A percentile compares a stretch with the other conserved stretches of the same genome.
These are phyloP conservation scores for Phyllostomus discolor DNA, from an alignment of 2,113 vertebrate genomes.

Conservation along the genomic window DNA sequence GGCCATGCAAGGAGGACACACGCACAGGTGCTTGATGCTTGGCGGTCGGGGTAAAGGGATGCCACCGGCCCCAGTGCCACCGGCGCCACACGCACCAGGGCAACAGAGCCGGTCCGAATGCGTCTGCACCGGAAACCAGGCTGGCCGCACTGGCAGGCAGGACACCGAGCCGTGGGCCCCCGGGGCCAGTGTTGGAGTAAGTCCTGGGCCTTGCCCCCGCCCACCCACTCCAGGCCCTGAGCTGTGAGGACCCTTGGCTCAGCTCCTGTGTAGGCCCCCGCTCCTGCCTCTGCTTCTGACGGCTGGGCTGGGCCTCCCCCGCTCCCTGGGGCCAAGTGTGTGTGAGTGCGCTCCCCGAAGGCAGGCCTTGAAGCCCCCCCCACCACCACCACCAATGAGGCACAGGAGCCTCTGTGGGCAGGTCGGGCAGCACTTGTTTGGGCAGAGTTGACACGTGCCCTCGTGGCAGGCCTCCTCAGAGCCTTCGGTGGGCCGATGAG, in stretches of 20 bases:
- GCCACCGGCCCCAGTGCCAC: not conserved
- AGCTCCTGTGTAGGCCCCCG: not conserved
- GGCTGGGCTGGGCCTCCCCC: not conserved
- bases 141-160: not conserved
- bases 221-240: not conserved
- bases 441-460: not conserved
- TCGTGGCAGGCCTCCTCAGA: not conserved
- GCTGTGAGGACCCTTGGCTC: accelerated
- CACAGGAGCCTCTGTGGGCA: no score
- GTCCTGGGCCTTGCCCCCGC: accelerated
- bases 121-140: not conserved
- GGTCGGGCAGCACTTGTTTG: not conserved
- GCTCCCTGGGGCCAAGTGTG: not conserved
- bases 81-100: accelerated
- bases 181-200: no score
- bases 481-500: not conserved
- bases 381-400: no score
- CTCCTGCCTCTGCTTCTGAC: not conserved
- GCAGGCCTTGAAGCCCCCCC: not conserved
- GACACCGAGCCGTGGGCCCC: not conserved
- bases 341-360: not conserved
- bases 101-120: not conserved
- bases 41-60: not conserved
- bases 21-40: not conserved
- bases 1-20: not conserved